Percentiles rank a stretch among this genome's conserved stretches.
These are phyloP conservation scores for Muraenolepis orangiensis DNA, from an alignment of 2,797 vertebrate genomes.

Conservation along the genomic window DNA sequence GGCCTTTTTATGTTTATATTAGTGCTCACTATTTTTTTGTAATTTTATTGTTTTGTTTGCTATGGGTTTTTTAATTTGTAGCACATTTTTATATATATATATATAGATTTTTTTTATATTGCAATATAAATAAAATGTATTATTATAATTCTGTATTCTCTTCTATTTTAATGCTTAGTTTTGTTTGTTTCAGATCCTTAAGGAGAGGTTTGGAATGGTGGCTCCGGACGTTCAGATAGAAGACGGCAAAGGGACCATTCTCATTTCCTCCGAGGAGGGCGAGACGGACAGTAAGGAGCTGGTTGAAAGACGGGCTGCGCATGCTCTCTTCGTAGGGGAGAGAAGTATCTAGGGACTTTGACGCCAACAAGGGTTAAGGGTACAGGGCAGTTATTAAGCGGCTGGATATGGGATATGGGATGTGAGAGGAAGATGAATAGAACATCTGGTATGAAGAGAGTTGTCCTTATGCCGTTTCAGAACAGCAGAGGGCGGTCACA, in stretches of 20 bases:
- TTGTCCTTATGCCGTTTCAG: neutral
- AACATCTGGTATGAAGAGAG: neutral
- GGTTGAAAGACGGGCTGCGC: no score
- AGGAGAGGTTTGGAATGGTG: conserved; percentile 98
- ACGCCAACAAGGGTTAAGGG: neutral
- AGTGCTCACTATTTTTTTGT: no score
- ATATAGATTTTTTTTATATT: no score
- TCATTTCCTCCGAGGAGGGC: conserved; percentile 97
- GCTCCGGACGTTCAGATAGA: conserved; percentile 98
- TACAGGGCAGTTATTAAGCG: neutral
- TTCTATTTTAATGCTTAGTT: neutral
- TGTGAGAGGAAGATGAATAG: neutral
- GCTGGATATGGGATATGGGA: neutral
- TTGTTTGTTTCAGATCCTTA: conserved; percentile 81
- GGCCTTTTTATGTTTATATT: no score
- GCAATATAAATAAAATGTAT: no score
- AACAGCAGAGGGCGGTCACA: neutral
- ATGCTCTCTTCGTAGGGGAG: neutral
- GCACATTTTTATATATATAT: no score
- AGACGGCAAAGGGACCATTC: conserved; percentile 96
- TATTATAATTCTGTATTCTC: no score
- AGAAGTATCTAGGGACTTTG: neutral
- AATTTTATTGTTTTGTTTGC: no score
- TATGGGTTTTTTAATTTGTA: no score
- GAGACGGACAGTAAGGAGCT: conserved; percentile 86